These are phyloP conservation scores for Chironomus riparius DNA, from an alignment of 2,888 invertebrate genomes.

Conservation along the genomic window DNA sequence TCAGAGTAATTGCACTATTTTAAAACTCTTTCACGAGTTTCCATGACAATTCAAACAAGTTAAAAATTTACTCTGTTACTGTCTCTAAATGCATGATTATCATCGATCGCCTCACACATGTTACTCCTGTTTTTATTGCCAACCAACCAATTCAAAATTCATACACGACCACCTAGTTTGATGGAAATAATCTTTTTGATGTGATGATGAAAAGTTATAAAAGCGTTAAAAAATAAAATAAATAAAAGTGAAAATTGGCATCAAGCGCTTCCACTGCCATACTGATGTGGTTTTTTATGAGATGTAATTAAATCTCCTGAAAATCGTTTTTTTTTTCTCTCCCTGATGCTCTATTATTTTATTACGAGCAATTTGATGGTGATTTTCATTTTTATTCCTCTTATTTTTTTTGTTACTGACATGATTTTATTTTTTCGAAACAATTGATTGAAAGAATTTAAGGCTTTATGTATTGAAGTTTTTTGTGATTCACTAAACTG, in stretches of 20 bases:
- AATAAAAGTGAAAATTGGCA: constrained; percentile 5
- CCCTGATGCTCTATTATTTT: not conserved
- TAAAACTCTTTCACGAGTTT: not conserved
- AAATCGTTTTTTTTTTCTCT: not conserved
- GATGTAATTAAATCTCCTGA: not conserved
- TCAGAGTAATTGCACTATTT: no score
- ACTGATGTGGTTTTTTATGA: not conserved
- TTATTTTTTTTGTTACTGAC: no score
- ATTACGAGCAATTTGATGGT: not conserved
- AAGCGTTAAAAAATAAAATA: constrained; percentile 1
- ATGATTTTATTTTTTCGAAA: no score
- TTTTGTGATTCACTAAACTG: no score
- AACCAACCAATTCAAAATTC: not conserved
- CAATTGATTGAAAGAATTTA: no score
- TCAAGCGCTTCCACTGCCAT: not conserved
- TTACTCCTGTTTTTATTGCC: not conserved
- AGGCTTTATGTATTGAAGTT: no score
- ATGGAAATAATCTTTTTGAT: not conserved
- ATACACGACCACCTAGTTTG: constrained; percentile 2
- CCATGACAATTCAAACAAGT: not conserved
- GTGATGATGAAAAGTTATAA: constrained; percentile 3
- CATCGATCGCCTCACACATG: not conserved
- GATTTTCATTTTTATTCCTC: not conserved
- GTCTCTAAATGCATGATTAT: no score
- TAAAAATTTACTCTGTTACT: not conserved